Evolutionary conservation across 2,113 vertebrate genomes (phyloP).

Genomic region (Alligator mississippiensis): DNA sequence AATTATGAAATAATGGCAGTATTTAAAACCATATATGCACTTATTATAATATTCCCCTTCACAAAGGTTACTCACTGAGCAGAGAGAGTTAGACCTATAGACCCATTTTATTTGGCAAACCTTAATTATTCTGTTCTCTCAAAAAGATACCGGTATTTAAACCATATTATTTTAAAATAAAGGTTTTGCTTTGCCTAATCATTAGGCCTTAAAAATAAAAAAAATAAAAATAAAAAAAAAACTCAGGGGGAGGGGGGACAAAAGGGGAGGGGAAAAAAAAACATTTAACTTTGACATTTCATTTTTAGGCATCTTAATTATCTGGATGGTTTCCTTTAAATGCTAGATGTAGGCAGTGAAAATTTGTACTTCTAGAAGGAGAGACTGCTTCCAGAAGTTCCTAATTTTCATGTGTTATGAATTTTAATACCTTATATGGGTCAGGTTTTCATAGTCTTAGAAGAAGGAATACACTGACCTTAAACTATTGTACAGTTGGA

Average conservation of each 20-base stretch:
- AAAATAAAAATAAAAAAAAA: not conserved
- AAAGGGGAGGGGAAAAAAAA: conserved; percentile 27
- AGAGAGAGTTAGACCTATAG: conserved; percentile 45
- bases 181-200: conserved; percentile 68
- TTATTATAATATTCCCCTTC: conserved; percentile 49
- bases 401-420: conserved; percentile 83
- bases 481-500: conserved; percentile 74
- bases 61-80: conserved; percentile 66
- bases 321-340: conserved; percentile 83
- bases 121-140: conserved; percentile 74
- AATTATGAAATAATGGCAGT: conserved; percentile 70
- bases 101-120: conserved; percentile 66
- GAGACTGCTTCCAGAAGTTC: conserved; percentile 78
- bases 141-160: conserved; percentile 72
- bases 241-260: no score
- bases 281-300: conserved; percentile 83
- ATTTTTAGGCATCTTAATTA: conserved; percentile 84
- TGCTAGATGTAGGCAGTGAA: conserved; percentile 77
- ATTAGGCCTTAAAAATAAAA: conserved; percentile 20
- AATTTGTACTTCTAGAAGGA: conserved; percentile 77
- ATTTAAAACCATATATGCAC: conserved; percentile 72
- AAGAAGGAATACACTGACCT: conserved; percentile 76
- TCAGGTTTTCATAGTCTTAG: conserved; percentile 71
- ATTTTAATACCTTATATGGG: conserved; percentile 77
- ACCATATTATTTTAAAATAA: conserved; percentile 75